Conservation (phyloP, 2,888 invertebrate species). For the Zaprionus lineosus region DNA sequence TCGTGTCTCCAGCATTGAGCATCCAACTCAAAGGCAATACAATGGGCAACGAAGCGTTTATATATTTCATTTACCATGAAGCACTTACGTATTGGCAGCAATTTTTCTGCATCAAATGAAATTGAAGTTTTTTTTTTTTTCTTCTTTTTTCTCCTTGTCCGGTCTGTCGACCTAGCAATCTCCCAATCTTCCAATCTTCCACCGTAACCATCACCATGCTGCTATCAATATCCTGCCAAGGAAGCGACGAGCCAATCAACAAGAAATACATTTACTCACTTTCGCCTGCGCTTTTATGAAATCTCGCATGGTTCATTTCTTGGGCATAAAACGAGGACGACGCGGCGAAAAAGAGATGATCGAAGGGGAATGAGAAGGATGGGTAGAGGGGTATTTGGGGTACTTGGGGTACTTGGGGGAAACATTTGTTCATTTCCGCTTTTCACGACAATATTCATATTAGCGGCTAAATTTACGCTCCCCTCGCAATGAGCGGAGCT, state of each 20-base stretch:
- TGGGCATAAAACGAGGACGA: conserved; percentile 35
- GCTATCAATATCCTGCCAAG: conserved; percentile 61
- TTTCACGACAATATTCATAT: conserved; percentile 74
- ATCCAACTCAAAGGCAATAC: conserved; percentile 39
- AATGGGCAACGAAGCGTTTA: conserved; percentile 64
- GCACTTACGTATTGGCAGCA: conserved; percentile 73
- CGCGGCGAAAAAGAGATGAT: background rate
- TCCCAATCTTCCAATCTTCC: background rate
- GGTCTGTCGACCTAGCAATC: conserved; percentile 4
- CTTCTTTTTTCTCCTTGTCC: conserved; percentile 24
- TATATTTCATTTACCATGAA: conserved; percentile 74
- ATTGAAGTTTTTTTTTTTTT: conserved; percentile 57
- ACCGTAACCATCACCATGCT: background rate
- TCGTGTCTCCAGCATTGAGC: conserved; percentile 18
- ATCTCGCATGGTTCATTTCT: conserved; percentile 69
- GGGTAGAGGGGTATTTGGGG: conserved; percentile 10
- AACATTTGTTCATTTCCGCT: conserved; percentile 72
- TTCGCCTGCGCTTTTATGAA: conserved; percentile 62
- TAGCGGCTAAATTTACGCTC: conserved; percentile 67
- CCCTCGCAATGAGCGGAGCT: no score
- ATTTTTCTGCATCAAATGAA: conserved; percentile 77
- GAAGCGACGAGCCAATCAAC: conserved; percentile 65
- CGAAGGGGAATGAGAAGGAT: background rate
- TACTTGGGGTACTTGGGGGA: no score
- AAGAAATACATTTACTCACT: conserved; percentile 70